These are phyloP conservation scores for Centroberyx gerrardi DNA, from an alignment of 2,797 vertebrate genomes.

Conservation along the genomic window DNA sequence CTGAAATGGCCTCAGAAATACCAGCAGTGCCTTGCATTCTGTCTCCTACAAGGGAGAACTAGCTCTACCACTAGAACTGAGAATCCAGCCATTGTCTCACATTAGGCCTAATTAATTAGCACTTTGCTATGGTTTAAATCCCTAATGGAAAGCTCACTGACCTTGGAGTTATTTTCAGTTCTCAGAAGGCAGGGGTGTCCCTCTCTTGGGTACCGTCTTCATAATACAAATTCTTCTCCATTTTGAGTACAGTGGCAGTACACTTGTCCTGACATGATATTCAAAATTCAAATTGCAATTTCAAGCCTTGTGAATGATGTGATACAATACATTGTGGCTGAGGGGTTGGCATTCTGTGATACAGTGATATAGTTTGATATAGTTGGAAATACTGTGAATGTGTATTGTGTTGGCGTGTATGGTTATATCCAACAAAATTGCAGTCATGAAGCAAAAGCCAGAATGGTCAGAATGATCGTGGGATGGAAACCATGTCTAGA, in stretches of 20 bases:
- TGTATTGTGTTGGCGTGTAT: not conserved
- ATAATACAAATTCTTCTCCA: slow-evolving; percentile 35
- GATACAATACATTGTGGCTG: not conserved
- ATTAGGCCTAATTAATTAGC: slow-evolving; percentile 80
- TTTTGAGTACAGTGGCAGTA: slow-evolving; percentile 12
- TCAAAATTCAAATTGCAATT: not conserved
- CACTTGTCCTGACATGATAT: not conserved
- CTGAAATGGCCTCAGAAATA: slow-evolving; percentile 39
- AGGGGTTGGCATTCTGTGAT: not conserved
- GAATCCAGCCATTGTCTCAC: slow-evolving; percentile 67
- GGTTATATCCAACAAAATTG: no score
- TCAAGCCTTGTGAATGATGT: not conserved
- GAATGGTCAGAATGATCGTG: no score
- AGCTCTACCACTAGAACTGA: slow-evolving; percentile 5
- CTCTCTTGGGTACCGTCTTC: slow-evolving; percentile 48
- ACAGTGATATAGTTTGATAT: not conserved
- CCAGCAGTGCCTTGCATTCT: slow-evolving; percentile 31
- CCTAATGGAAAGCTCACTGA: slow-evolving; percentile 64
- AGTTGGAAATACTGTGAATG: not conserved
- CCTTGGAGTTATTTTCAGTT: slow-evolving; percentile 78
- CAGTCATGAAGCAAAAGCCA: no score
- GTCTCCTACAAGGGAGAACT: slow-evolving; percentile 28
- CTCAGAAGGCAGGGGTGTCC: slow-evolving; percentile 51
- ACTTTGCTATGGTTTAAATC: slow-evolving; percentile 67
- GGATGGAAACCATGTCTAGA: no score